These are phyloP conservation scores for Brachypteracias leptosomus DNA, from an alignment of 2,113 vertebrate genomes.

Conservation along the genomic window DNA sequence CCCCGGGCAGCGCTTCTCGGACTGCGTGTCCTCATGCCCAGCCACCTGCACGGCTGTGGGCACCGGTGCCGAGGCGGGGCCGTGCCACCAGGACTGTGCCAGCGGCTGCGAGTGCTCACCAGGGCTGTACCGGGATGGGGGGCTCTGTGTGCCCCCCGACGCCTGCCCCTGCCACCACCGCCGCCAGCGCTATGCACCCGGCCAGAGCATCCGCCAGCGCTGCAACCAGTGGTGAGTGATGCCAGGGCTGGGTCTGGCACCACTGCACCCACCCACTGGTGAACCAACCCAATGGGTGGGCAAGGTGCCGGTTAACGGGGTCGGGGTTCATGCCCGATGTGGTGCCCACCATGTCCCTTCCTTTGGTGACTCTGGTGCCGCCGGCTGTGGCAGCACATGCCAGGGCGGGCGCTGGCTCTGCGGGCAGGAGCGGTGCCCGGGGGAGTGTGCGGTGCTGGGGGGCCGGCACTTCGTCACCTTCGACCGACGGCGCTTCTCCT, in stretches of 20 bases:
- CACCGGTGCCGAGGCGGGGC: not conserved
- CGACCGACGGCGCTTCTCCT: constrained; percentile 82
- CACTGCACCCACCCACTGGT: too few relatives aligned
- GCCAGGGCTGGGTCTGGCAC: not conserved
- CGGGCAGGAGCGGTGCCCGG: constrained; percentile 77
- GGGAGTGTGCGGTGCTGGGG: constrained; percentile 81
- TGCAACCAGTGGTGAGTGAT: constrained; percentile 85
- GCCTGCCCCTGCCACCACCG: constrained; percentile 86
- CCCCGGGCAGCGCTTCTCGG: constrained; percentile 78
- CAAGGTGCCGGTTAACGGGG: too few relatives aligned
- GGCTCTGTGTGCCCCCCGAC: constrained; percentile 72
- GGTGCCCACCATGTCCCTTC: too few relatives aligned
- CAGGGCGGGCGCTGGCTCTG: constrained; percentile 84
- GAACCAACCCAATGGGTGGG: too few relatives aligned
- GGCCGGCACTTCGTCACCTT: constrained; percentile 84
- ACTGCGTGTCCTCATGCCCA: constrained; percentile 87
- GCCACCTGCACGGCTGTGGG: constrained; percentile 75
- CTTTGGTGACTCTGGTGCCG: not conserved
- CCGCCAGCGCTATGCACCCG: constrained; percentile 73
- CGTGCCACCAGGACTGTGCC: constrained; percentile 83
- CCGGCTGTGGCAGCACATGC: constrained; percentile 74
- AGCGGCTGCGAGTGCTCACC: constrained; percentile 84
- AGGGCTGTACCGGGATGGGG: constrained; percentile 76
- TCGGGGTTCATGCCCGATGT: too few relatives aligned
- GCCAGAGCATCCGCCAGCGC: constrained; percentile 77